Percentiles rank a stretch among this genome's conserved stretches.
phyloP scores from a whole-genome alignment of 2,888 invertebrate species.

The Diloba caeruleocephala region DNA sequence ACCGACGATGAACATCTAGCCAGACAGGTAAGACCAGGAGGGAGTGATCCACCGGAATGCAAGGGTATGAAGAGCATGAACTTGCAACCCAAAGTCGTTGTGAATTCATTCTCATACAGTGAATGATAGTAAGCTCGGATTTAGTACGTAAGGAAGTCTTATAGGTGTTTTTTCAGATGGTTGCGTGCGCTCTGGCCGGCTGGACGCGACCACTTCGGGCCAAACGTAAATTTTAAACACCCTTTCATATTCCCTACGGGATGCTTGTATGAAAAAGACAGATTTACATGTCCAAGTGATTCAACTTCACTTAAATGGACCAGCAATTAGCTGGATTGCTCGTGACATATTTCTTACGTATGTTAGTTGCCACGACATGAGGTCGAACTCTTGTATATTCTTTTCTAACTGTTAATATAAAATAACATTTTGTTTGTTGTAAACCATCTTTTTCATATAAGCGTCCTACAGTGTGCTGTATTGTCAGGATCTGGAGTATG shows the following conservation, averaged over 20 bases:
- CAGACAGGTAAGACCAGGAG: conserved; percentile 89
- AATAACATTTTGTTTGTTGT: neutral
- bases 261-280: conserved; percentile 40
- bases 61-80: conserved; percentile 72
- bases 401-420: neutral
- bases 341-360: neutral
- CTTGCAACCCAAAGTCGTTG: conserved; percentile 69
- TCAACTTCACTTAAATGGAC: neutral
- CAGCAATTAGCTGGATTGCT: neutral
- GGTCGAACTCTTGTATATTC: neutral
- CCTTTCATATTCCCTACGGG: conserved; percentile 54
- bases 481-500: conserved; percentile 47
- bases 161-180: conserved; percentile 82
- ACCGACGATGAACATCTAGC: conserved; percentile 90
- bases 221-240: conserved; percentile 77
- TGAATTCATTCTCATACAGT: conserved; percentile 73
- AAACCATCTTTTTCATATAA: conserved; percentile 54
- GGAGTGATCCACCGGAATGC: conserved; percentile 32
- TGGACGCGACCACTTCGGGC: conserved; percentile 73
- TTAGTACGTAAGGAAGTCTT: conserved; percentile 75
- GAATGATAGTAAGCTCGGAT: conserved; percentile 35
- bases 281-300: conserved; percentile 2
- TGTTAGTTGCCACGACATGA: conserved; percentile 9
- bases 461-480: conserved; percentile 37
- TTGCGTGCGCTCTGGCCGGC: conserved; percentile 68